Percentiles rank a stretch among this genome's conserved stretches.
These are phyloP conservation scores for Butastur rufipennis DNA, from an alignment of 2,113 vertebrate species.

Conservation along the genomic window DNA sequence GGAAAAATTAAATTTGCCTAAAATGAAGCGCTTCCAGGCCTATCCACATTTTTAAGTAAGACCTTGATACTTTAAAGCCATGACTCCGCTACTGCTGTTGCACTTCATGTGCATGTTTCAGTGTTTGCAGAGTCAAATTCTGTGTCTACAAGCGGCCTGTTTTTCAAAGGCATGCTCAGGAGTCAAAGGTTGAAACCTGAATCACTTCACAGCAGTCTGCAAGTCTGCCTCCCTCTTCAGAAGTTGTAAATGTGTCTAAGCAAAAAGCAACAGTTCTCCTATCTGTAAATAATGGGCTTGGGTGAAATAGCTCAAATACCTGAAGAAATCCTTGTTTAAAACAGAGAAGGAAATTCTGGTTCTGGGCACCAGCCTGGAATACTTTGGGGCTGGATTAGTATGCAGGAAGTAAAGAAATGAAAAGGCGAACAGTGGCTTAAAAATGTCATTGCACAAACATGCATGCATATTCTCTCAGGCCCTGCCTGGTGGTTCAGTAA, in stretches of 20 bases:
- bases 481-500: constrained; percentile 33
- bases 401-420: constrained; percentile 21
- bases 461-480: constrained; percentile 26
- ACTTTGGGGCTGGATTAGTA: constrained; percentile 30
- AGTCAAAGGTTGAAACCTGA: constrained; percentile 48
- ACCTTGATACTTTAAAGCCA: neutral
- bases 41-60: neutral
- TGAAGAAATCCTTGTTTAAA: neutral
- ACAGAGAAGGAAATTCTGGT: neutral
- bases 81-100: neutral
- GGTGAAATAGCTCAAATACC: neutral
- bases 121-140: neutral
- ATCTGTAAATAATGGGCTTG: neutral
- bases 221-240: constrained; percentile 9
- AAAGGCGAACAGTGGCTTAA: constrained; percentile 12
- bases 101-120: neutral
- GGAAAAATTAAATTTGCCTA: neutral
- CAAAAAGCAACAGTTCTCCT: neutral
- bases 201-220: constrained; percentile 23
- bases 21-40: neutral
- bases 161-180: constrained; percentile 22
- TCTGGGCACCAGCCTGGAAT: neutral
- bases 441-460: constrained; percentile 63
- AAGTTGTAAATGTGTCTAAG: constrained; percentile 11
- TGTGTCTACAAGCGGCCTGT: neutral